These are phyloP conservation scores for Scrobipalpa costella DNA, from an alignment of 2,888 invertebrate genomes.

Conservation along the genomic window DNA sequence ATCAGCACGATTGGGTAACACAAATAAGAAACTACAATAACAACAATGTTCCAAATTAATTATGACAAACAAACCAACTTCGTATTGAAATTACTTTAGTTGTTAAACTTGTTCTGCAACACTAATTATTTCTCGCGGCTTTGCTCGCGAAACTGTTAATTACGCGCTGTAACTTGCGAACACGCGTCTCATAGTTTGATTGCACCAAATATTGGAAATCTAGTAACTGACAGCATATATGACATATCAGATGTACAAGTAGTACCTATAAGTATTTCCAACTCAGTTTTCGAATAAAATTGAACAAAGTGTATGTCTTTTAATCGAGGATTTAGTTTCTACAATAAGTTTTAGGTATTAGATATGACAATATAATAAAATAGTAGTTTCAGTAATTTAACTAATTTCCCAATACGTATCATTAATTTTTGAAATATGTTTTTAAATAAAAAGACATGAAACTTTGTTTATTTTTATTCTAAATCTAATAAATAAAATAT, in stretches of 20 bases:
- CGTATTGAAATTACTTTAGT: constrained; percentile 14
- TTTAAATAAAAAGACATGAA: too few relatives aligned
- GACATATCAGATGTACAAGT: neutral
- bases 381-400: neutral
- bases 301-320: too few relatives aligned
- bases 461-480: too few relatives aligned
- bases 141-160: constrained; percentile 1
- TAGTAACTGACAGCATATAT: neutral
- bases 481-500: too few relatives aligned
- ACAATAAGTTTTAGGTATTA: too few relatives aligned
- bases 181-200: constrained; percentile 13
- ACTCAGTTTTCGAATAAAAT: too few relatives aligned
- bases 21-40: neutral
- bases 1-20: too few relatives aligned
- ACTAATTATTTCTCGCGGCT: constrained; percentile 13
- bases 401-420: too few relatives aligned
- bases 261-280: too few relatives aligned
- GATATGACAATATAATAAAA: neutral
- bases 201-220: constrained; percentile 3
- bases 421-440: too few relatives aligned
- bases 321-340: too few relatives aligned
- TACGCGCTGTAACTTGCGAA: constrained; percentile 1
- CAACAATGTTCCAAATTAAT: neutral
- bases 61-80: constrained; percentile 13
- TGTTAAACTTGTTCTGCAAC: neutral